Percentiles rank a stretch among this genome's conserved stretches.
These are phyloP conservation scores for Onthophagus sagittarius DNA, from an alignment of 2,888 invertebrate genomes.

Conservation along the genomic window DNA sequence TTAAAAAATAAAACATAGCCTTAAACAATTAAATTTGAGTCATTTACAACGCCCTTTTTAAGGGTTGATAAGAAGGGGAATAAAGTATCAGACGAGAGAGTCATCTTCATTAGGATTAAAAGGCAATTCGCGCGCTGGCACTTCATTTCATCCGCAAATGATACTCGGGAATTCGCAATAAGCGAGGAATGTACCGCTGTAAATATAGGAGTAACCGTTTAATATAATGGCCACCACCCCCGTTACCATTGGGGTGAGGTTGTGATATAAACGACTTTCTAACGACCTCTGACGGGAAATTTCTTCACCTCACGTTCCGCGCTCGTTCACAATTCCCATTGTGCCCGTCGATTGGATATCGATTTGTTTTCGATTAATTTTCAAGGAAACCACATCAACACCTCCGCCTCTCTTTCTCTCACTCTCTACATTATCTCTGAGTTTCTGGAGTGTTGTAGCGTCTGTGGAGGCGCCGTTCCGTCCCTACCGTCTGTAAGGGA, in stretches of 20 bases:
- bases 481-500: slow-evolving; percentile 26
- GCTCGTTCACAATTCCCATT: background rate
- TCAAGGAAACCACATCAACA: background rate
- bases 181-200: slow-evolving; percentile 48
- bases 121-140: slow-evolving; percentile 30
- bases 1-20: background rate
- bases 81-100: background rate
- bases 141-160: slow-evolving; percentile 44
- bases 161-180: slow-evolving; percentile 53
- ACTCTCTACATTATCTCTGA: background rate
- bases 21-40: no score
- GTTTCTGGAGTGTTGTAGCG: background rate
- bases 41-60: background rate
- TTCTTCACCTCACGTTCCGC: background rate
- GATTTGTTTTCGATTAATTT: background rate
- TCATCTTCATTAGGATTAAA: background rate
- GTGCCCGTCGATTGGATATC: background rate
- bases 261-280: slow-evolving; percentile 10
- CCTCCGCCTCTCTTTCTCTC: background rate
- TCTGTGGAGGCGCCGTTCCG: background rate
- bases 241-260: background rate
- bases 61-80: background rate
- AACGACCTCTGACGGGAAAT: background rate
- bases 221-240: slow-evolving; percentile 35
- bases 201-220: slow-evolving; percentile 48